Conservation (phyloP, 2,113 vertebrate species). For the Gadus macrocephalus region DNA sequence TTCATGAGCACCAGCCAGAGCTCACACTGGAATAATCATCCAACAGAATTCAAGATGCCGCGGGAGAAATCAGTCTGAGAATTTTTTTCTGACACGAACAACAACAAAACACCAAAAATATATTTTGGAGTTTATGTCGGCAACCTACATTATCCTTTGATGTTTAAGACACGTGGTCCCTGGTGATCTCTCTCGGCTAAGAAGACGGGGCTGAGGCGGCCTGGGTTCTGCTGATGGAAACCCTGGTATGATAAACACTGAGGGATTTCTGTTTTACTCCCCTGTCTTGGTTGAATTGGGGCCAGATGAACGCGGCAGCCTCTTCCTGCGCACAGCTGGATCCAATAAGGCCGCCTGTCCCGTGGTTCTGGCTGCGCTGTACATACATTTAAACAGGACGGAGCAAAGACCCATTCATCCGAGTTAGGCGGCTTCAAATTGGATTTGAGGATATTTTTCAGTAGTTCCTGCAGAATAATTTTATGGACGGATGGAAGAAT, state of each 20-base stretch:
- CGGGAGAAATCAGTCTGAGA: too few relatives aligned
- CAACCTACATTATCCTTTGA: too few relatives aligned
- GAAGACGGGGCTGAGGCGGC: not conserved
- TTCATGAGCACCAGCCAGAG: constrained; percentile 9
- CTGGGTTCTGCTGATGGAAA: constrained; percentile 29
- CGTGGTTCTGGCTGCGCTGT: constrained; percentile 48
- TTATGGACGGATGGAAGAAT: not conserved
- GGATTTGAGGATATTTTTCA: too few relatives aligned
- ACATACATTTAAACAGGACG: constrained; percentile 60
- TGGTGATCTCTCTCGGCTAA: too few relatives aligned
- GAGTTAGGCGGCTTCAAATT: too few relatives aligned
- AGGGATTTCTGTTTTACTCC: constrained; percentile 48
- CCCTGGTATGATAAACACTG: constrained; percentile 46
- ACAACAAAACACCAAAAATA: not conserved
- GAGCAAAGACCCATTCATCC: constrained; percentile 22
- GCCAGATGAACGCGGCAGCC: constrained; percentile 43
- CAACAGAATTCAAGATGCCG: too few relatives aligned
- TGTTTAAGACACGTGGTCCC: too few relatives aligned
- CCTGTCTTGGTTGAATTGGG: constrained; percentile 42
- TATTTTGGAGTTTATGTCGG: too few relatives aligned
- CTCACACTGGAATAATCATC: too few relatives aligned
- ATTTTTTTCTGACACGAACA: not conserved
- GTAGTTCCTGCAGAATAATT: not conserved
- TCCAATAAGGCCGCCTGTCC: constrained; percentile 43
- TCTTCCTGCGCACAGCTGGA: constrained; percentile 56